Base-by-base conservation (phyloP, 2,797 vertebrate species). In the Pipistrellus pipistrellus region DNA sequence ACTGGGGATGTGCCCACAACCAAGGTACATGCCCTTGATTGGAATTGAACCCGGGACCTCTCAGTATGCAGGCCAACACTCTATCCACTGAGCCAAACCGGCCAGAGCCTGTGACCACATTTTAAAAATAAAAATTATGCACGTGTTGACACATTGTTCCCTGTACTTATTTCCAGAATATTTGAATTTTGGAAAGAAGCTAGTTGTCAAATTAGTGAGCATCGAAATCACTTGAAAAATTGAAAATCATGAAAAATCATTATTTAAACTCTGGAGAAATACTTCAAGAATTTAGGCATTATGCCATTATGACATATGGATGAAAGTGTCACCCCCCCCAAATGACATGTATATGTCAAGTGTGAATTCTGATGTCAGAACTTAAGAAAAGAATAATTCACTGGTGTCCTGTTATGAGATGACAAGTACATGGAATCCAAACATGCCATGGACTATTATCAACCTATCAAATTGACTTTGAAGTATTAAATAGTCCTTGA, bases 191-290 rank as follows among this genome's bases (percentile, higher is more conserved):
- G 84, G 55, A 69, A 87, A 38, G 20, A 15, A 15, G 7, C 1
- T 32, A 38, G 18, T 71, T 90, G 9, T 82, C 90, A 95, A 78
- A 85, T 95, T 62, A 72, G 11, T 32, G 12, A 96, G 3, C 1
- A 93, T 76, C n/a, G 91, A 93, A 95, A 75, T 95, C 76, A 93
- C 81, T 93, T 91, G 53, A 93, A 69, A 78, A 84, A 62, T 82
- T 69, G n/a, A 85, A 55, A 93, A 95, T 57, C 55, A 73, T 66
- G 38, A 83, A 80, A 11, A 84, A 51, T 96, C 57, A 59, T 82
- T 53, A 91, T 71, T 83, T 59, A 23, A 35, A 46, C 14, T 76
- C 78, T 30, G 94, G 89, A 82, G 90, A 97, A 84, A 80, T 85
- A 66, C 32, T 77, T 57, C 15, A 27, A 87, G 48, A 41, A 93